These are phyloP conservation scores for Stenichneumon culpator DNA, from an alignment of 2,888 invertebrate species.

Conservation along the genomic window DNA sequence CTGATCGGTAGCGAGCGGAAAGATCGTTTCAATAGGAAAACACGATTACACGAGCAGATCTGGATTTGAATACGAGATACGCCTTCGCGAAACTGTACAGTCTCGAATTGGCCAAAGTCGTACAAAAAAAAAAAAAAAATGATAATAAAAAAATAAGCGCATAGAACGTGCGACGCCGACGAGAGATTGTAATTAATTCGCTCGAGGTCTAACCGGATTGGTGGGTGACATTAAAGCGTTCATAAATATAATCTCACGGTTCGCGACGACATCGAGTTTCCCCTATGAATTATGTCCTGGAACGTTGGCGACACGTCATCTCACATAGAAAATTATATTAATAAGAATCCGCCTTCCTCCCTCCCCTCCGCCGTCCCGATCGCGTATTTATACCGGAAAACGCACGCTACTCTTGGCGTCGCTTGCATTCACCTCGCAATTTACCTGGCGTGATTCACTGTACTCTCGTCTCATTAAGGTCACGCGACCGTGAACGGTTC, in stretches of 20 bases:
- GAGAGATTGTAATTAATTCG: conserved; percentile 49
- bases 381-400: conserved; percentile 34
- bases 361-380: neutral
- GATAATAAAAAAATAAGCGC: conserved; percentile 14
- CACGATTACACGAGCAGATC: conserved; percentile 51
- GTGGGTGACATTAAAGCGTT: conserved; percentile 49
- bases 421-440: conserved; percentile 32
- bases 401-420: conserved; percentile 9
- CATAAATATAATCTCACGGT: conserved; percentile 54
- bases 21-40: conserved; percentile 44
- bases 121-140: neutral
- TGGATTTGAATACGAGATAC: conserved; percentile 62
- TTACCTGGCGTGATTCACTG: conserved; percentile 39
- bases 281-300: conserved; percentile 37
- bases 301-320: conserved; percentile 51
- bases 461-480: conserved; percentile 40
- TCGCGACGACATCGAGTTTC: conserved; percentile 28
- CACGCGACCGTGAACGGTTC: conserved; percentile 36
- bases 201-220: conserved; percentile 43
- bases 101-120: conserved; percentile 44
- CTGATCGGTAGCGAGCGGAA: conserved; percentile 32
- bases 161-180: conserved; percentile 35
- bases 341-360: conserved; percentile 14
- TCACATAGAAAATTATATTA: conserved; percentile 24
- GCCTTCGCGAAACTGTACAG: conserved; percentile 51